phyloP scores from a whole-genome alignment of 53 echinoderm and acorn worm genomes.

The Apostichopus leukothele region DNA sequence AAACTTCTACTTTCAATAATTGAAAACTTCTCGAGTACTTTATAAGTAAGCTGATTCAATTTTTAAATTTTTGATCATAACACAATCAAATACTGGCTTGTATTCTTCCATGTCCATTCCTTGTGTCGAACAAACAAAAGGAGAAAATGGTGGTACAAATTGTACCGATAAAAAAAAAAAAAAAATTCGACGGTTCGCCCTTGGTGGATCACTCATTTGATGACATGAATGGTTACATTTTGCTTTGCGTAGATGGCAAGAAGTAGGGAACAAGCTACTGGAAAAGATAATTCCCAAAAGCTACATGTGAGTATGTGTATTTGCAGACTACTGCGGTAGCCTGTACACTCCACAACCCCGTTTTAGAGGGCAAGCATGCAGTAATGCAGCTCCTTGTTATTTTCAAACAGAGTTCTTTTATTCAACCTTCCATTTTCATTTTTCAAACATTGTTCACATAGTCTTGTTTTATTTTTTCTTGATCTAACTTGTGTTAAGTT shows the following conservation, averaged over 20 bases:
- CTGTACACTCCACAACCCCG: slow-evolving; percentile 10
- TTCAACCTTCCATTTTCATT: slow-evolving; percentile 44
- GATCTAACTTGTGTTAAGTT: slow-evolving; percentile 23
- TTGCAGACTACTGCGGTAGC: slow-evolving; percentile 23
- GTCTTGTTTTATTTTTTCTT: slow-evolving; percentile 19
- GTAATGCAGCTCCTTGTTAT: slow-evolving; percentile 33
- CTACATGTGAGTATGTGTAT: slow-evolving; percentile 93
- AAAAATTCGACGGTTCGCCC: not conserved
- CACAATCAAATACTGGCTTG: not conserved
- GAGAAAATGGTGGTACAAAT: not conserved
- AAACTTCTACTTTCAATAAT: too few relatives aligned
- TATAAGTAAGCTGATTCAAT: too few relatives aligned
- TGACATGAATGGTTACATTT: slow-evolving; percentile 50
- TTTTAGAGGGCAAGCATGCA: slow-evolving; percentile 37
- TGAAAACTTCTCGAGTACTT: too few relatives aligned
- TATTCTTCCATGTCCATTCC: not conserved
- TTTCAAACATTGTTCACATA: slow-evolving; percentile 42
- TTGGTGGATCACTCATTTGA: slow-evolving; percentile 10
- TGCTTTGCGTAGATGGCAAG: slow-evolving; percentile 87
- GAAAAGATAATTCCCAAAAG: slow-evolving; percentile 98
- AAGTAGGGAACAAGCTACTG: slow-evolving; percentile 94
- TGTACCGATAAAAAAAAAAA: not conserved
- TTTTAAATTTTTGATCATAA: not conserved
- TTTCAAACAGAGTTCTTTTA: slow-evolving; percentile 35
- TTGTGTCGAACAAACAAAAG: not conserved